phyloP scores from a whole-genome alignment of 2,888 invertebrate genomes.

The Ptychoptera albimana region DNA sequence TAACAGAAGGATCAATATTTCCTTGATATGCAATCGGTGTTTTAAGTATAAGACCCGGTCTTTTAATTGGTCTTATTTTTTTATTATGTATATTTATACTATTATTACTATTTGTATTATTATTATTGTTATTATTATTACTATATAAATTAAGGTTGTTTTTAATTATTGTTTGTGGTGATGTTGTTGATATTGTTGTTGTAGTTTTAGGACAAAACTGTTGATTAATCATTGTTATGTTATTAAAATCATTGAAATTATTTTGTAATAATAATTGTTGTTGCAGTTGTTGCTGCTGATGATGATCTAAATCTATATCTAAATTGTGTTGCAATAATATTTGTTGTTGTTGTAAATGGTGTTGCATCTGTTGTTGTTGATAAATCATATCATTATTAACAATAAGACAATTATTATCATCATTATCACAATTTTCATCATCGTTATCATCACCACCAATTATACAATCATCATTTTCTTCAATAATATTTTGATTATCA shows the following conservation, averaged over 20 bases:
- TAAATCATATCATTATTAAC: no score
- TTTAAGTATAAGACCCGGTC: constrained; percentile 56
- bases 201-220: background rate
- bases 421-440: constrained; percentile 10
- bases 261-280: background rate
- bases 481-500: constrained; percentile 13
- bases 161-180: background rate
- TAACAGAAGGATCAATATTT: constrained; percentile 66
- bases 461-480: constrained; percentile 9
- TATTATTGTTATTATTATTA: constrained; percentile 7
- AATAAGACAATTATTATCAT: no score
- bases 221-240: background rate
- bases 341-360: background rate
- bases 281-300: background rate
- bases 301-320: background rate
- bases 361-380: background rate
- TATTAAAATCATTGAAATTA: background rate
- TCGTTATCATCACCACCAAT: constrained; percentile 7
- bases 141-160: constrained; percentile 13
- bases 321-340: background rate
- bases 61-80: constrained; percentile 57
- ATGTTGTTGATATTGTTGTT: background rate
- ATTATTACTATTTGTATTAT: constrained; percentile 9
- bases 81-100: constrained; percentile 6
- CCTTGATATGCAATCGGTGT: constrained; percentile 65